These are phyloP conservation scores for Anser cygnoides DNA, from an alignment of 2,113 vertebrate species.

Conservation along the genomic window DNA sequence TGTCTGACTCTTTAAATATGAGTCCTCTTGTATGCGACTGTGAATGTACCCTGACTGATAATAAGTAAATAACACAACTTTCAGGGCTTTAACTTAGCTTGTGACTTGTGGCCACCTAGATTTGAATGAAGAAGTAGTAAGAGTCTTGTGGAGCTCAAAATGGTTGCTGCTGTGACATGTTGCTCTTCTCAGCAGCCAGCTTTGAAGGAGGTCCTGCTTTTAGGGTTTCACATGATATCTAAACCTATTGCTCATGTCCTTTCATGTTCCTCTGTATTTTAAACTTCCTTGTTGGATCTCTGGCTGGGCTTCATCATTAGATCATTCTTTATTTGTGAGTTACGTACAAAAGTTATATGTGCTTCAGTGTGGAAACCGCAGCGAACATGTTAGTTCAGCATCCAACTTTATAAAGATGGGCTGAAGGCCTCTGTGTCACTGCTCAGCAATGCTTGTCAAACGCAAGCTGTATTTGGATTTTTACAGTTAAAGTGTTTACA, in stretches of 20 bases:
- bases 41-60: accelerated
- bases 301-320: neutral
- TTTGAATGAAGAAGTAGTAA: neutral
- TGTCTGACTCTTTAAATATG: neutral
- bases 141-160: neutral
- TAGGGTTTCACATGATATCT: neutral
- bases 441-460: neutral
- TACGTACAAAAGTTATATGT: neutral
- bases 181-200: no score
- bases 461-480: neutral
- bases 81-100: neutral
- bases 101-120: neutral
- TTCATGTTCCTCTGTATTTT: neutral
- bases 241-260: neutral
- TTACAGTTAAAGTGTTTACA: neutral
- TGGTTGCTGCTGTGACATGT: neutral
- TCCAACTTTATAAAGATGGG: no score
- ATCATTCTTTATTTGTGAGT: neutral
- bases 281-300: neutral
- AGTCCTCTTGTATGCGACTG: accelerated
- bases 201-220: neutral
- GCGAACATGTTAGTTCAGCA: neutral
- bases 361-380: neutral
- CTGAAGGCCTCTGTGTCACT: neutral
- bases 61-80: neutral